Percentiles rank a stretch among this genome's conserved stretches.
These are phyloP conservation scores for Leuciscus waleckii DNA, from an alignment of 2,797 vertebrate species.

Conservation along the genomic window DNA sequence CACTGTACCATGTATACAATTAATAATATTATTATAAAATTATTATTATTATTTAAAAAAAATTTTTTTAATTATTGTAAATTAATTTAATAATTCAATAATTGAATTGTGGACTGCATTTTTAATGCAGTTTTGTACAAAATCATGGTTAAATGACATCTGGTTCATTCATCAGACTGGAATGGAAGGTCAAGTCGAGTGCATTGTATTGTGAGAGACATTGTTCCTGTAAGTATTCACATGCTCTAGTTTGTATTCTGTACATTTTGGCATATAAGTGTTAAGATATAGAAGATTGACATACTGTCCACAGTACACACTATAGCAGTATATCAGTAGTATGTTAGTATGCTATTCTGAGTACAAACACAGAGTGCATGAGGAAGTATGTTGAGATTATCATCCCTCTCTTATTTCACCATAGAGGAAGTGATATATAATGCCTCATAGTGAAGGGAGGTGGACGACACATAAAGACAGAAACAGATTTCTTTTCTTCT, in stretches of 20 bases:
- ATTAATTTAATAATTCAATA: not conserved
- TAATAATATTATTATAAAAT: not conserved
- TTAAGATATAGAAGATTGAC: not conserved
- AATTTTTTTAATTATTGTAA: not conserved
- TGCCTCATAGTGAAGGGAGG: not conserved
- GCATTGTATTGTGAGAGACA: too few species aligned
- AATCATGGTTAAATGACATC: not conserved
- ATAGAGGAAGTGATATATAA: conserved; percentile 33
- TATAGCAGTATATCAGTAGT: not conserved
- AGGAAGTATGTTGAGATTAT: conserved; percentile 1
- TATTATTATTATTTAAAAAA: not conserved
- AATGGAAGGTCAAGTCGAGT: not conserved
- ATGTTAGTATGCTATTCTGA: not conserved
- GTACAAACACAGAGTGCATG: not conserved
- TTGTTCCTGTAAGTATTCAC: not conserved
- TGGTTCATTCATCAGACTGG: not conserved
- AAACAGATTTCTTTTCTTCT: conserved; percentile 27
- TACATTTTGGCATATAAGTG: too few species aligned
- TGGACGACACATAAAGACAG: not conserved
- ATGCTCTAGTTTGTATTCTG: not conserved
- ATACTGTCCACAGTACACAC: not conserved
- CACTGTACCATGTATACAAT: not conserved
- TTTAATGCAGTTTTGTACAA: not conserved
- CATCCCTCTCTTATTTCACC: conserved; percentile 37
- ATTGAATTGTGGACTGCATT: not conserved